phyloP scores from a whole-genome alignment of 2,113 vertebrate genomes.

The Sorex fumeus region DNA sequence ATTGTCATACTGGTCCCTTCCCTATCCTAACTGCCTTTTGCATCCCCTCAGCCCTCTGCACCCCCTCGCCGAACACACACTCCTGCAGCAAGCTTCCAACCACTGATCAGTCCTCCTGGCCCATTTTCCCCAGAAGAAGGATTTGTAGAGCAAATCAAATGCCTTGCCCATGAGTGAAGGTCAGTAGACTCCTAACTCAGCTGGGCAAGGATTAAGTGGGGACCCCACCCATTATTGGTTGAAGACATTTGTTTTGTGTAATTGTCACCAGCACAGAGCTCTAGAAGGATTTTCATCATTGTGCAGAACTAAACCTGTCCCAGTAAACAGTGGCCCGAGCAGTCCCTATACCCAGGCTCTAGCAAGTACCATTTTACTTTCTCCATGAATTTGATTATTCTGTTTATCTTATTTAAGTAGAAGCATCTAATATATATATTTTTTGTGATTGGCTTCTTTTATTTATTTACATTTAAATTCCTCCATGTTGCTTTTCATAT shows the following conservation, averaged over 20 bases:
- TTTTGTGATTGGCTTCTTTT: conserved; percentile 2
- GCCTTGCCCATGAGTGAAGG: neutral
- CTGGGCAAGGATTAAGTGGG: neutral
- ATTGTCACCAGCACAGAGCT: neutral
- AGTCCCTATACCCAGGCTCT: neutral
- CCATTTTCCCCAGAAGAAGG: neutral
- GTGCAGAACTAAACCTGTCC: neutral
- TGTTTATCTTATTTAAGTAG: neutral
- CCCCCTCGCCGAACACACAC: too few relatives aligned
- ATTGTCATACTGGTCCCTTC: too few relatives aligned
- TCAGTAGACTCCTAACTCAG: neutral
- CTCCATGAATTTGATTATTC: neutral
- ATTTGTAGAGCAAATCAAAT: neutral
- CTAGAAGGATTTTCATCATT: neutral
- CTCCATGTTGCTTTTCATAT: too few relatives aligned
- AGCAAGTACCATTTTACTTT: neutral
- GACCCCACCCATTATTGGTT: too few relatives aligned
- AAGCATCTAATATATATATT: neutral
- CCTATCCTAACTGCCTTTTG: too few relatives aligned
- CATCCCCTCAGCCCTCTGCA: too few relatives aligned
- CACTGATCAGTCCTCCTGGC: neutral
- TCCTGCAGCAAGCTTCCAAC: too few relatives aligned
- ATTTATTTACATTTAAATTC: neutral
- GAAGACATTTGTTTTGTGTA: too few relatives aligned
- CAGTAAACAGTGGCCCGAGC: neutral